These are phyloP conservation scores for Hypomesus transpacificus DNA, from an alignment of 2,113 vertebrate genomes.

Conservation along the genomic window DNA sequence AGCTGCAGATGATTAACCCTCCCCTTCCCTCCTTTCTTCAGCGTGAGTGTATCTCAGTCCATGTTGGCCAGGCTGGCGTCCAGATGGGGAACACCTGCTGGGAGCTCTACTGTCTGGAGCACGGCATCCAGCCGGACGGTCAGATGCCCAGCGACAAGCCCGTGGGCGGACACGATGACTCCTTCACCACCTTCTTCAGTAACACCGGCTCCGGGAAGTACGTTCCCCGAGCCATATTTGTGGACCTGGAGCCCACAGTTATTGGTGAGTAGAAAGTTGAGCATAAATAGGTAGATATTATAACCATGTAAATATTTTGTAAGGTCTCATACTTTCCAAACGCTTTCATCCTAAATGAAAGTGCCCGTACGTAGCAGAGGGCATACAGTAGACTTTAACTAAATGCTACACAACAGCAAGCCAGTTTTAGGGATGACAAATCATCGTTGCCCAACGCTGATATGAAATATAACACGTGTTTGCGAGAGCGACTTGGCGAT, in stretches of 20 bases:
- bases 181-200: slow-evolving; percentile 68
- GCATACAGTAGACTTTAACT: too few species aligned
- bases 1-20: background rate
- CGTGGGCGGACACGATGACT: slow-evolving; percentile 43
- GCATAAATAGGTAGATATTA: background rate
- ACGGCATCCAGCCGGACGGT: slow-evolving; percentile 46
- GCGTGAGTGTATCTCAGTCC: slow-evolving; percentile 32
- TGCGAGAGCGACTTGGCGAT: background rate
- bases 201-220: slow-evolving; percentile 60
- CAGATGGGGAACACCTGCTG: slow-evolving; percentile 35
- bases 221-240: slow-evolving; percentile 47
- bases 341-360: too few species aligned
- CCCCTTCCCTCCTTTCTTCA: background rate
- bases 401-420: background rate
- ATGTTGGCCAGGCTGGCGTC: slow-evolving; percentile 29
- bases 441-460: background rate
- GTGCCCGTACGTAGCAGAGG: too few species aligned
- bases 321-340: too few species aligned
- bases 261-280: slow-evolving; percentile 50
- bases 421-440: background rate
- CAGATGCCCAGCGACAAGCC: slow-evolving; percentile 43
- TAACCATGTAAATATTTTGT: too few species aligned
- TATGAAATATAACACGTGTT: background rate
- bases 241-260: slow-evolving; percentile 65
- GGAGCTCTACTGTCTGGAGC: slow-evolving; percentile 33